These are phyloP conservation scores for Suillia variegata DNA, from an alignment of 2,888 invertebrate species.

Conservation along the genomic window DNA sequence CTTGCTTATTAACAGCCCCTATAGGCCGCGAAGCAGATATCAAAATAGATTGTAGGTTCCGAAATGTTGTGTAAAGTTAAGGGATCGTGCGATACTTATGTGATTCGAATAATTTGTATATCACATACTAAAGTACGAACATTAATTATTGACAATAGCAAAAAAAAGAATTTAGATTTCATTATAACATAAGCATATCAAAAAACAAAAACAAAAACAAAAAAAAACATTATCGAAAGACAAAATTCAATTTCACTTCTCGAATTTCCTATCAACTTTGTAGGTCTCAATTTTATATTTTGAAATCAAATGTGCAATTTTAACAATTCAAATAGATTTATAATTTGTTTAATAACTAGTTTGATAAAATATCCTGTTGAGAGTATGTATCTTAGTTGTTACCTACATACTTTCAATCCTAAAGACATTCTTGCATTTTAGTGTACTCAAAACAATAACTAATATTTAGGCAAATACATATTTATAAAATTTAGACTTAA, in stretches of 20 bases:
- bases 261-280: too few relatives aligned
- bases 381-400: too few relatives aligned
- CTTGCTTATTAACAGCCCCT: constrained; percentile 43
- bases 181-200: constrained; percentile 19
- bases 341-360: too few relatives aligned
- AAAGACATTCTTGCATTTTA: constrained; percentile 22
- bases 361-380: too few relatives aligned
- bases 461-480: constrained; percentile 25
- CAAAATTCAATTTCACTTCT: neutral
- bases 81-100: neutral
- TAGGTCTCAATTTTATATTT: too few relatives aligned
- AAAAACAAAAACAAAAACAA: neutral
- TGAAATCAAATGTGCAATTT: too few relatives aligned
- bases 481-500: constrained; percentile 2
- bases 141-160: constrained; percentile 18
- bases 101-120: neutral
- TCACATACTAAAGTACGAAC: neutral
- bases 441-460: constrained; percentile 30
- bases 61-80: constrained; percentile 16
- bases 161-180: constrained; percentile 18
- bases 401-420: neutral
- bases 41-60: constrained; percentile 38
- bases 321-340: too few relatives aligned
- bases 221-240: neutral
- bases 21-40: constrained; percentile 36